Base-by-base conservation (phyloP, 2,797 vertebrate genomes). In the Catamblyrhynchus diadema region DNA sequence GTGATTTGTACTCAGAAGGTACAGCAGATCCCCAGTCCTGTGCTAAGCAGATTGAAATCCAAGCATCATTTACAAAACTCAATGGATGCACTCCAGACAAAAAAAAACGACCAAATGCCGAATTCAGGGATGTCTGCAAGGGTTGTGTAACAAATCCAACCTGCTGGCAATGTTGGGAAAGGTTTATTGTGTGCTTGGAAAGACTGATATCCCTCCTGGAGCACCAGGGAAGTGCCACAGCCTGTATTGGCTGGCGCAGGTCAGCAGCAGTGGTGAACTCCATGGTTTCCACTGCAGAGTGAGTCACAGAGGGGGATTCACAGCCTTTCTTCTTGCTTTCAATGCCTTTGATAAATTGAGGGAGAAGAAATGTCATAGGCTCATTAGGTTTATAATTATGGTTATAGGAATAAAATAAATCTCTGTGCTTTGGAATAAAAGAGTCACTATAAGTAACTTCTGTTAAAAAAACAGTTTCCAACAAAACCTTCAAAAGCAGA, bases 291-390 rank as follows among this genome's bases (percentile, higher is more conserved):
- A 32, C 9, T 81, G 47, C 59, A 84, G 53, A 94, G 50, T 42
- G 37, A 94, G 77, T 90, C 51, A 39, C 28, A 37, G 9, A 89
- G 84, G 28, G 2, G 30, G 74, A 27, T 64, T 67, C 51, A 50
- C 7, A 10, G 45, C 48, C 30, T 93, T 88, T 81, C 30, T 81
- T 57, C 62, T 72, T 61, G 37, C 11, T 91, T 88, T 80, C 44
- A n/a, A 5, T 66, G 64, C 66, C 83, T 33, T 96, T 93, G 65
- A 90, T 86, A 88, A 95, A 91, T 1, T 65, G 83, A 94, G 50
- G 73, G 67, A 65, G 67, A 86, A 82, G 66, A 95, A 96, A 90
- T 95, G 75, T 88, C 67, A 92, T 57, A 87, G 50, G 44, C 53
- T 93, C 72, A 73, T 82, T 79, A 88, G 92, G 72, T 93, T 93